Percentiles rank a stretch among this genome's conserved stretches.
These are phyloP conservation scores for Periophthalmodon schlosseri DNA, from an alignment of 2,113 vertebrate genomes.

Conservation along the genomic window DNA sequence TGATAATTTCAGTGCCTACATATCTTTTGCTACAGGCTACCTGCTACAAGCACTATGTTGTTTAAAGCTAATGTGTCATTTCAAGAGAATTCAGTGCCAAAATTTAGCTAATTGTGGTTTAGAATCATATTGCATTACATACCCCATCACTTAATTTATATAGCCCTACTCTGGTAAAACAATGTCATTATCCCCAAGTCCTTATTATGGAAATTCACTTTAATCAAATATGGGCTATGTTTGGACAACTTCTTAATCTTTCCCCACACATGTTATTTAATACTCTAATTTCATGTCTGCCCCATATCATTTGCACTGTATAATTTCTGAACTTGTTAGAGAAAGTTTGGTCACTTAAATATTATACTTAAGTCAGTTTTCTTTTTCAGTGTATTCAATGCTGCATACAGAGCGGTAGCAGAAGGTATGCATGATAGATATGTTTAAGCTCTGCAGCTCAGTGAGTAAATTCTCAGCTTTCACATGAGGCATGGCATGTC, in stretches of 20 bases:
- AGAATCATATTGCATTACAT: neutral
- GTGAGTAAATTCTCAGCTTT: too few relatives aligned
- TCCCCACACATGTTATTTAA: neutral
- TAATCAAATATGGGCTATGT: neutral
- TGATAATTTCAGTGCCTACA: too few relatives aligned
- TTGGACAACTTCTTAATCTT: neutral
- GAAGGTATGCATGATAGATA: too few relatives aligned
- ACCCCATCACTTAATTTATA: neutral
- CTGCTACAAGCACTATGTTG: too few relatives aligned
- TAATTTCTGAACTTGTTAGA: neutral
- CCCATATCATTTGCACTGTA: neutral
- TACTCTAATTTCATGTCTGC: neutral
- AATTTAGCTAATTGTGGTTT: neutral
- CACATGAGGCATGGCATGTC: too few relatives aligned
- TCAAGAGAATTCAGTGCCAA: neutral
- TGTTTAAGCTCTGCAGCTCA: too few relatives aligned
- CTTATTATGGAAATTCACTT: neutral
- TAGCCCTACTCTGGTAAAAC: neutral
- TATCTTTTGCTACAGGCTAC: too few relatives aligned
- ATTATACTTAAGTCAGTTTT: too few relatives aligned
- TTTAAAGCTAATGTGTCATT: too few relatives aligned
- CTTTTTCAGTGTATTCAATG: too few relatives aligned
- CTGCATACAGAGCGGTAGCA: too few relatives aligned
- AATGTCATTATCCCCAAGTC: neutral
- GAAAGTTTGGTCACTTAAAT: neutral